Conservation (phyloP, 2,113 vertebrate genomes). For the Pungitius pungitius region DNA sequence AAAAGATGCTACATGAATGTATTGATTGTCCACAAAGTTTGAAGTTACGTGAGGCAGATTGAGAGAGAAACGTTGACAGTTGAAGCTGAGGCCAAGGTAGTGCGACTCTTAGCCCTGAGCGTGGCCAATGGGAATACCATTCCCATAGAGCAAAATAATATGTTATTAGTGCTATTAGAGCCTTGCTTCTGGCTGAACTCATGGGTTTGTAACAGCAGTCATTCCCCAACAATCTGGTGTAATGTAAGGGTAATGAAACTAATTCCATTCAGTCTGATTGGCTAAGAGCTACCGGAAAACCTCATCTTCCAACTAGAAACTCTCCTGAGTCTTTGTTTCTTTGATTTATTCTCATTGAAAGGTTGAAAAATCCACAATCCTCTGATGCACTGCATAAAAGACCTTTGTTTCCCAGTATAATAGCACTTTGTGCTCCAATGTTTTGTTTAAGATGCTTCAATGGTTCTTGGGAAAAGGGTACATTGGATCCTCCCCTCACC, state of each 20-base stretch:
- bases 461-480: not conserved
- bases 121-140: not conserved
- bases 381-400: not conserved
- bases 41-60: not conserved
- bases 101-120: too few relatives aligned
- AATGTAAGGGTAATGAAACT: not conserved
- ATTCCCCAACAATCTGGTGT: not conserved
- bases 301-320: not conserved
- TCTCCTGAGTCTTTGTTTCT: not conserved
- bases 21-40: not conserved
- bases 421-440: not conserved
- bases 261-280: not conserved
- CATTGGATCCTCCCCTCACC: not conserved
- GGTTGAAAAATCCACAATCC: not conserved
- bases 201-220: not conserved
- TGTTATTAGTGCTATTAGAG: not conserved
- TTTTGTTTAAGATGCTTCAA: not conserved
- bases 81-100: not conserved
- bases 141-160: not conserved
- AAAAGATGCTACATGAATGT: not conserved
- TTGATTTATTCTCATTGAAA: not conserved
- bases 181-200: not conserved
- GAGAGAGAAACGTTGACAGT: not conserved
- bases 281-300: not conserved
- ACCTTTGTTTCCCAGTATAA: not conserved